Base-by-base conservation (phyloP, 2,797 vertebrate species). In the Lepilemur septentrionalis region DNA sequence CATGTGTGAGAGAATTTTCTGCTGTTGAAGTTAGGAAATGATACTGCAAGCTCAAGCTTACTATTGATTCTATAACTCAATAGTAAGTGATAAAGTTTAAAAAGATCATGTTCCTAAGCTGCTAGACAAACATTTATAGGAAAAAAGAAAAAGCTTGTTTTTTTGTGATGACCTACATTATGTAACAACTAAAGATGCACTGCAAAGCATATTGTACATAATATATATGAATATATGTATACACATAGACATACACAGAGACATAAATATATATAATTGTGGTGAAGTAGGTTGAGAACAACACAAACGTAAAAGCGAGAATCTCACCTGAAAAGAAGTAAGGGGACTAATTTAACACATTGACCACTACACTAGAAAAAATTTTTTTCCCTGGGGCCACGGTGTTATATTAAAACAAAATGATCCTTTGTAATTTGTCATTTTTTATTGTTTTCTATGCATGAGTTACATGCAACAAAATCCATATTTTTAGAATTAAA, bases 31-130 rank as follows among this genome's bases (percentile, higher is more conserved):
- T 86, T 76, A 91, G 88, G 48, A 80, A 79, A 93, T 35, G 18
- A 7, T 95, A 57, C 35, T 72, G 81, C 63, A 92, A 61, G 90
- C 17, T 6, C n/a, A 63, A 32, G 52, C 69, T 94, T 92, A 48
- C 59, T 93, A 25, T 82, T 83, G 28, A 97, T 96, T 93, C 10
- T 95, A 81, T 89, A 97, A 95, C 43, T 93, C 72, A 94, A 91
- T 52, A 79, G 38, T 61, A 48, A 89, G 28, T 92, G 76, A 83
- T 30, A 57, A 43, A 55, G 41, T 93, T 95, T 89, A 7, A 50
- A 73, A 83, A 79, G 22, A 52, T 59, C 46, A 79, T 48, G 90
- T 70, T 48, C 25, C 46, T 75, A 91, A 97, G 25, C 30, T 63
- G 7, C 23, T 72, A 75, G 17, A 65, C 38, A 87, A 93, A 20